Evolutionary conservation across 2,113 vertebrate species (phyloP).

Genomic region (Tachysurus fulvidraco): DNA sequence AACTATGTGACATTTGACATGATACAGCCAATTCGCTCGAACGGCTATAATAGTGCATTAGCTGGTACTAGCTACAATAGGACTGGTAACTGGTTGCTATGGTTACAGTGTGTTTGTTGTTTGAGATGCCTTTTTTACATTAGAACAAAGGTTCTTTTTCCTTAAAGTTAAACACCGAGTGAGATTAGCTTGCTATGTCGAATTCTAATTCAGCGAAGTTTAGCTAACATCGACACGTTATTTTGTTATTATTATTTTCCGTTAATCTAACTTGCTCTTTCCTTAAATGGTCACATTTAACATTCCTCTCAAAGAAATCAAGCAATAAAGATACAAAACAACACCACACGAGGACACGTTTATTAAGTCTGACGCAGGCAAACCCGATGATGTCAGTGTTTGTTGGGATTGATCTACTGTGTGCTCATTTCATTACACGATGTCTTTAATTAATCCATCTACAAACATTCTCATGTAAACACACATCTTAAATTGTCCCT

Average conservation of each 20-base stretch:
- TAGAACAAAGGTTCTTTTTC: neutral
- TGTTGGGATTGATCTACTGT: neutral
- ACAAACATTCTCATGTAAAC: neutral
- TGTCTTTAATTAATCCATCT: neutral
- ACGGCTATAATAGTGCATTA: neutral
- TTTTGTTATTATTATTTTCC: neutral
- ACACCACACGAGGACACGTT: too few species aligned
- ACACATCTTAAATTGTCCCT: neutral
- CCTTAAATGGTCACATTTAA: neutral
- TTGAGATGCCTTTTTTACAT: neutral
- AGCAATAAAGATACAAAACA: neutral
- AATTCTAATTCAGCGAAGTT: neutral
- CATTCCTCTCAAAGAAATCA: neutral
- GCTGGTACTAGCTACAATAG: neutral
- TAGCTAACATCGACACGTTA: neutral
- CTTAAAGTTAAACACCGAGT: neutral
- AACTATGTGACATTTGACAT: too few species aligned
- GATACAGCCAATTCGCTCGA: too few species aligned
- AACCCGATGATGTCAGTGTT: neutral
- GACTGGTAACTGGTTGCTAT: neutral
- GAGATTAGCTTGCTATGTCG: neutral
- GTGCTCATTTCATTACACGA: slow-evolving; percentile 4
- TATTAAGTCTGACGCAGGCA: neutral
- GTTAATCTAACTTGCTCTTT: neutral
- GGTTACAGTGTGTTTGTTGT: neutral